A percentile compares a stretch with the other conserved stretches of the same genome.
Conservation (phyloP, 2,113 vertebrate genomes). For the Axis porcinus region DNA sequence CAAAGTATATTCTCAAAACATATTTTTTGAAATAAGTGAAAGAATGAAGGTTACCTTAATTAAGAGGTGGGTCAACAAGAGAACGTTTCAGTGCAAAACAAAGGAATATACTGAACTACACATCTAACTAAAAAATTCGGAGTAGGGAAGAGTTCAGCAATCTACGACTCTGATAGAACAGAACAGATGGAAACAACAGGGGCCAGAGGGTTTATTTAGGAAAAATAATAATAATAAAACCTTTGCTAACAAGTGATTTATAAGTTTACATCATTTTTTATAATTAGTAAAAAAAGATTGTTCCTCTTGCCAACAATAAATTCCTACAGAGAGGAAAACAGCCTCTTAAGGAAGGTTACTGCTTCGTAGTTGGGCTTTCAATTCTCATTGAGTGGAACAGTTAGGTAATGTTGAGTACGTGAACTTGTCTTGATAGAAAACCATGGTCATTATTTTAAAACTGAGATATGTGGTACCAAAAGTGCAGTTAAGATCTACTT, state of each 20-base stretch:
- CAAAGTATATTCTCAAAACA: not conserved
- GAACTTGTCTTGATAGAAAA: not conserved
- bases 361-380: not conserved
- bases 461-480: not conserved
- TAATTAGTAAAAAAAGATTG: not conserved
- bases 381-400: not conserved
- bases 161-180: not conserved
- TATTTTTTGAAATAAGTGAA: not conserved
- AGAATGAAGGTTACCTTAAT: not conserved
- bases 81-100: slow-evolving; percentile 2
- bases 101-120: not conserved
- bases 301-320: not conserved
- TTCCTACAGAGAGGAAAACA: not conserved
- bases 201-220: not conserved
- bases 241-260: slow-evolving; percentile 17
- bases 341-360: not conserved
- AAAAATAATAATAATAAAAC: not conserved
- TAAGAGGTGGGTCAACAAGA: not conserved
- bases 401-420: not conserved
- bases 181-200: not conserved
- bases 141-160: not conserved
- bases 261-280: not conserved
- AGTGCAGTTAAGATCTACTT: not conserved
- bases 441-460: not conserved
- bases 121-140: not conserved